These are phyloP conservation scores for Cyrtonyx montezumae DNA, from an alignment of 2,113 vertebrate genomes.

Conservation along the genomic window DNA sequence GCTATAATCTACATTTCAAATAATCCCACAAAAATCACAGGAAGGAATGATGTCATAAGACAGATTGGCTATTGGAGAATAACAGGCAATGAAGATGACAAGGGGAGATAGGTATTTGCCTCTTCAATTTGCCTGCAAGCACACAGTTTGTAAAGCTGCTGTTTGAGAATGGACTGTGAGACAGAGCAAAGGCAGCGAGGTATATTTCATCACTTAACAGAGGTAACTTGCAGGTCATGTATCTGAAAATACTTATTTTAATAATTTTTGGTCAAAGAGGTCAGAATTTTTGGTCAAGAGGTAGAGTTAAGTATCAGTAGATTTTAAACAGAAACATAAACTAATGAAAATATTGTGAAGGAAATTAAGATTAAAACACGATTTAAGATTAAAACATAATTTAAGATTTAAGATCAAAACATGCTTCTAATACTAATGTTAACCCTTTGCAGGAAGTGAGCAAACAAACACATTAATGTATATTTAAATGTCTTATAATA, in stretches of 20 bases:
- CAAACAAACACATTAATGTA: background rate
- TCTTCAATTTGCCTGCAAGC: slow-evolving; percentile 44
- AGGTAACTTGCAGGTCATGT: background rate
- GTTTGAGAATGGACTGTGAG: background rate
- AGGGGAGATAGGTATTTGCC: background rate
- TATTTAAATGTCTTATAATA: background rate
- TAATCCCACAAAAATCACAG: slow-evolving; percentile 5
- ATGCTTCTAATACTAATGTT: background rate
- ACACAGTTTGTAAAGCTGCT: slow-evolving; percentile 2
- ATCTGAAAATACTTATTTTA: background rate
- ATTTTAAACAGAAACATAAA: background rate
- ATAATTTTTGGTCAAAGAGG: background rate
- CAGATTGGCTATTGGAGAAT: slow-evolving; percentile 17
- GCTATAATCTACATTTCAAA: background rate
- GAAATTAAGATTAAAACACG: background rate
- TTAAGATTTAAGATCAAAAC: background rate
- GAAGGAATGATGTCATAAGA: slow-evolving; percentile 14
- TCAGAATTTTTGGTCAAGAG: background rate
- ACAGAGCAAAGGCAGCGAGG: background rate
- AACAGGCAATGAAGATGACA: background rate
- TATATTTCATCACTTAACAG: background rate
- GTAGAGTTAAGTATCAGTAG: background rate
- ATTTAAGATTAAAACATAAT: background rate
- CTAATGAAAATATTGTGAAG: background rate
- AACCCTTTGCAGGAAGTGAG: background rate